A percentile compares a stretch with the other conserved stretches of the same genome.
Conservation (phyloP, 2,113 vertebrate genomes). For the Acanthochromis polyacanthus region DNA sequence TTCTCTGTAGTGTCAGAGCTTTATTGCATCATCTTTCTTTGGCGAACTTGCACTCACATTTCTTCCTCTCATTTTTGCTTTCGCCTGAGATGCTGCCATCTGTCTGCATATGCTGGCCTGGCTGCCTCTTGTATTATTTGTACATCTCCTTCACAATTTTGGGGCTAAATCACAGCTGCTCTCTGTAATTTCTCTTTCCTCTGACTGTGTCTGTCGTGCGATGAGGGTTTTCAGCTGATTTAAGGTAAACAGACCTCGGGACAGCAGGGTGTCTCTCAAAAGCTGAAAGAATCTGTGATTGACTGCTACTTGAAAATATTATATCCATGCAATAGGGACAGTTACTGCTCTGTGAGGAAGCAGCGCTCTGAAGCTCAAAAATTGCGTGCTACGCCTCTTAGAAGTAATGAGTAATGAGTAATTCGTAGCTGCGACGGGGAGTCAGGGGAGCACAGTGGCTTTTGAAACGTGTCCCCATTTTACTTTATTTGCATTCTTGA, state of each 20-base stretch:
- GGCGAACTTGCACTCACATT: slow-evolving; percentile 60
- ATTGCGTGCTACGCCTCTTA: slow-evolving; percentile 54
- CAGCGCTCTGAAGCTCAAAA: slow-evolving; percentile 26
- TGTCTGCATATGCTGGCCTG: slow-evolving; percentile 57
- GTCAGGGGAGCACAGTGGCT: slow-evolving; percentile 38
- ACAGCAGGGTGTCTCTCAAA: slow-evolving; percentile 20
- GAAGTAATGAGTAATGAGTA: slow-evolving; percentile 49
- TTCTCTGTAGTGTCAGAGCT: slow-evolving; percentile 52
- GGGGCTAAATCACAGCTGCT: slow-evolving; percentile 46
- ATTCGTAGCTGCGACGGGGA: slow-evolving; percentile 12
- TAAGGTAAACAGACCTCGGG: slow-evolving; percentile 8
- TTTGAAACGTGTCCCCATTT: slow-evolving; percentile 57
- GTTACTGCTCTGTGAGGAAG: slow-evolving; percentile 32
- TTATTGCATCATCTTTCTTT: slow-evolving; percentile 74
- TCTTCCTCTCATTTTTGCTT: slow-evolving; percentile 69
- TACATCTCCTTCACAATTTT: slow-evolving; percentile 54
- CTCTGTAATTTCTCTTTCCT: slow-evolving; percentile 45
- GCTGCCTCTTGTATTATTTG: slow-evolving; percentile 63
- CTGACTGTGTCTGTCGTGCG: not conserved
- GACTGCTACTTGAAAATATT: slow-evolving; percentile 37
- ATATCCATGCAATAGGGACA: slow-evolving; percentile 40
- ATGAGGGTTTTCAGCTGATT: slow-evolving; percentile 21
- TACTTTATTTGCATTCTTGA: slow-evolving; percentile 65
- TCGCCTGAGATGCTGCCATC: slow-evolving; percentile 71
- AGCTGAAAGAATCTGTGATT: slow-evolving; percentile 42